Evolutionary conservation across 2,797 vertebrate genomes (phyloP), one percentile per base, ranked within the genome.

Genomic region (Mormyrus hasselquistii): DNA sequence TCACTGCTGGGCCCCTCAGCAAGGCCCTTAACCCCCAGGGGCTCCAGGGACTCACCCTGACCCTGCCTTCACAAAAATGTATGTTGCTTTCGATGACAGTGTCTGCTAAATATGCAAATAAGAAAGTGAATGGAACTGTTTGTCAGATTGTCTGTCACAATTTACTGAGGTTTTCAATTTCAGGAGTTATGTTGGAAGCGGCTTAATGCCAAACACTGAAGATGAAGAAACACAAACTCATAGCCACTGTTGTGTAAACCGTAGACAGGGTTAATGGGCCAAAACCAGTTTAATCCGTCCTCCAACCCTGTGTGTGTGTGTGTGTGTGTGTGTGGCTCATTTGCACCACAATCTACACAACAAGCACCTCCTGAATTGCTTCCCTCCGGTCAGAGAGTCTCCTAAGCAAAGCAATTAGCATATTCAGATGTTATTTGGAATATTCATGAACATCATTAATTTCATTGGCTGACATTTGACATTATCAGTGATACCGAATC

Each of bases 391-490:
- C 76, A 82, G 41, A 19, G 41, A 82, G 41, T n/a, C 76, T 82
- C 41, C 41, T 3, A 47, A 82, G 76, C 76, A 47, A 47, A 47
- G 22, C 9, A 53, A 34, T 86, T 86, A 29, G 14, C 50, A 50
- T 82, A 79, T 82, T 82, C 19, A 82, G n/a, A 22, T 38, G 34
- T 47, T 59, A 29, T 87, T 41, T 29, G 69, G 59, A 65, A 69
- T 88, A 88, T 88, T 38, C 88, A 88, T 88, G 22, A 62, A 57
- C 25, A 22, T 76, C 50, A 73, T 53, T 65, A 44, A 22, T 41
- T 49, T 65, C 52, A 84, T 19, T 41, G 65, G 53, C 73, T 88
- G 69, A 89, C 25, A 79, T 90, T 50, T 85, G 73, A 41, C 25
- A 12, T 88, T 57, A 49, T 50, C 44, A 34, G 62, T 25, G 87